Base-by-base conservation (phyloP, 2,113 vertebrate species). In the Proterorhinus semilunaris region DNA sequence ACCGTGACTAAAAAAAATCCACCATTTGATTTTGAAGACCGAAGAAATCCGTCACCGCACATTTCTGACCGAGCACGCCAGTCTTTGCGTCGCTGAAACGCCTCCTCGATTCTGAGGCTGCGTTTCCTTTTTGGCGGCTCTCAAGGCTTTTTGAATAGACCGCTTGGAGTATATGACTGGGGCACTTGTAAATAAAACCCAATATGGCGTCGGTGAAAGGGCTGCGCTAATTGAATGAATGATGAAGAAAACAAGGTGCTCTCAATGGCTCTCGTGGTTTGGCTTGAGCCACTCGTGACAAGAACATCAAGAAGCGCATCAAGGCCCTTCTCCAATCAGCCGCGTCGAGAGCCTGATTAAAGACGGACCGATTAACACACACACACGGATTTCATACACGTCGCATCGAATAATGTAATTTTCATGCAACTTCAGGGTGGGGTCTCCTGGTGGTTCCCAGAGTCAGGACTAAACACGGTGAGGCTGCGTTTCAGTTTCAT, bases 121-220 rank as follows among this genome's bases (percentile, higher is more conserved):
- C 2, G 54, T 74, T 67, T 74, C 62, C 72, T 65, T 62, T 62
- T 62, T 62, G 57, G 72, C 66, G 75, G 49, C 68, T 67, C 68
- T 67, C 57, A 8, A 68, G 69, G 57, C 52, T 43, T 46, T 68
- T 42, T 73, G 68, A 82, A 78, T 71, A 48, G 57, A 62, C 65
- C 17, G 36, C 72, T 65, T 87, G 66, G 80, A 87, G 76, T 69
- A 65, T 71, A 68, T 74, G 76, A 87, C 67, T 75, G 72, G 78
- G 62, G 77, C 81, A 83, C 82, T 87, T 83, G 72, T 66, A 76
- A 86, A 84, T 79, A 81, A 79, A 78, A 78, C n/a, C n/a, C 46
- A 77, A 80, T 74, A 80, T 70, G 74, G 64, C 16, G 49, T 70
- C 70, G 63, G 49, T 63, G n/a, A 63, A 64, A 84, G 82, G 50